A percentile compares a stretch with the other conserved stretches of the same genome.
phyloP scores from a whole-genome alignment of 2,797 vertebrate species.

The Oryzias sinensis region DNA sequence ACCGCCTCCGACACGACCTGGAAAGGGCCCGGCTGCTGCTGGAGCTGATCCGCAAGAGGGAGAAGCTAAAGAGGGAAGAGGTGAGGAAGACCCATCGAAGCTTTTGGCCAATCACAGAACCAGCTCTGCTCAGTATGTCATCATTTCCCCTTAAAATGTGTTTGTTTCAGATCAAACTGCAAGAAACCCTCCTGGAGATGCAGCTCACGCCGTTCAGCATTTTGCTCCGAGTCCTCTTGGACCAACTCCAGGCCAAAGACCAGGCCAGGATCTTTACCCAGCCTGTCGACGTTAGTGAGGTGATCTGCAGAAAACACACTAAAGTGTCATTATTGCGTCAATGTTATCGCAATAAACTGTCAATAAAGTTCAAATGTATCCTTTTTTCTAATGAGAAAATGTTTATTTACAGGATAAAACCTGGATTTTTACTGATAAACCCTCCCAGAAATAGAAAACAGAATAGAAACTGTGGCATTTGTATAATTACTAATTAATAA shows the following conservation, averaged over 20 bases:
- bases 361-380: too few relatives aligned
- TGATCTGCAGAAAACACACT: conserved; percentile 46
- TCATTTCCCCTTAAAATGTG: not conserved
- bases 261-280: conserved; percentile 91
- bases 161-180: conserved; percentile 84
- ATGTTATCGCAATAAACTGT: not conserved
- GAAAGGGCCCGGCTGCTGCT: conserved; percentile 91
- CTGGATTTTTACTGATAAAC: too few relatives aligned
- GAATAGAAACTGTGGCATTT: too few relatives aligned
- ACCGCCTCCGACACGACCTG: conserved; percentile 92
- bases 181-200: conserved; percentile 90
- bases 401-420: too few relatives aligned
- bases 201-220: conserved; percentile 91
- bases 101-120: not conserved
- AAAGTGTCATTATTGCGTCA: not conserved
- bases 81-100: conserved; percentile 58
- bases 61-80: conserved; percentile 98
- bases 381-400: too few relatives aligned
- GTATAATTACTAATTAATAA: too few relatives aligned
- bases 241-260: conserved; percentile 94
- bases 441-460: too few relatives aligned
- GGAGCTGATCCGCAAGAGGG: conserved; percentile 94
- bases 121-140: not conserved
- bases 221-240: conserved; percentile 86
- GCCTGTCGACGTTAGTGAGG: conserved; percentile 92